Evolutionary conservation across 2,888 invertebrate species (phyloP), one percentile per base, ranked within the genome.

Genomic region (Chaetogeoica ovagalla): DNA sequence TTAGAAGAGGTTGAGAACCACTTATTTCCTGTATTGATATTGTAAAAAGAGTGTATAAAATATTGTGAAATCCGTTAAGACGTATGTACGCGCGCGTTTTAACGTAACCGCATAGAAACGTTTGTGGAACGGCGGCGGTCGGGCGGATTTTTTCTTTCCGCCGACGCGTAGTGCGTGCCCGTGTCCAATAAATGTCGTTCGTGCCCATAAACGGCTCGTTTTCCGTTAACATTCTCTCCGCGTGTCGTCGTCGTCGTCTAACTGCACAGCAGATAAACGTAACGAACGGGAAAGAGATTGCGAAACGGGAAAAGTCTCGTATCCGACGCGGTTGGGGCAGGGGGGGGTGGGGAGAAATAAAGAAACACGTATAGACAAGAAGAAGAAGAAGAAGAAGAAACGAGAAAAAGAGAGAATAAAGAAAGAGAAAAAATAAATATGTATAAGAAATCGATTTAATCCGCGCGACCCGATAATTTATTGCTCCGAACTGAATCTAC

Each of bases 151-250:
- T 71, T 43, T 43, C 6, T 43, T 66, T 68, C 55, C 30, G 7
- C 19, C 48, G 76, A 52, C 60, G 68, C 66, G 76, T 4, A 30
- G 30, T 69, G 76, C 76, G 76, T 69, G 76, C 76, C 76, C 39
- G 60, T 63, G 69, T 77, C 77, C 69, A 62, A 77, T 77, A 70
- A 70, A 63, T 63, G 77, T 77, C 69, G 69, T 62, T 63, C 69
- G 77, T 70, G 77, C 55, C 69, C 69, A 77, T 77, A 77, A 77
- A 70, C 77, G 77, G 69, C 77, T 77, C 70, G 69, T 77, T 70
- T 77, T 70, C 77, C 77, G 77, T 77, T 77, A 77, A 70, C 77
- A 62, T 77, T 70, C 70, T 55, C 52, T 76, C 21, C 7, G 23
- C 59, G 48, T 19, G 15, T 52, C 15, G 73, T 7, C 37, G 62